A percentile compares a stretch with the other conserved stretches of the same genome.
Conservation (phyloP, 1,140 invertebrate species). For the Cyclina sinensis region DNA sequence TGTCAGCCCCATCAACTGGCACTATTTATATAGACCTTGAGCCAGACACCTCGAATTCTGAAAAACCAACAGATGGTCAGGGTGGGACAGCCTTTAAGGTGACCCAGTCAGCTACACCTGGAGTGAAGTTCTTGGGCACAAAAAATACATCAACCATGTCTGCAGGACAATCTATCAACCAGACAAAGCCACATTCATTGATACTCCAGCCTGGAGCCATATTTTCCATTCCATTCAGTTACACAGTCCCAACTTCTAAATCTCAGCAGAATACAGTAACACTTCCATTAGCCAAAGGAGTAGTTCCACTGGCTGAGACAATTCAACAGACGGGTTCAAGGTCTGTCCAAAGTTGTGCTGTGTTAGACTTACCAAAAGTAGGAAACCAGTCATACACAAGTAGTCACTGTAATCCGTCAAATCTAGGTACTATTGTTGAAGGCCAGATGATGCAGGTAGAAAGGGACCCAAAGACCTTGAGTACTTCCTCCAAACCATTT, state of each 20-base stretch:
- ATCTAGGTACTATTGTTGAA: background rate
- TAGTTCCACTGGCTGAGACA: background rate
- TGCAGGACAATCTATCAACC: background rate
- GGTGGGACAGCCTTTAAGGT: slow-evolving; percentile 24
- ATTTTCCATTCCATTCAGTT: slow-evolving; percentile 76
- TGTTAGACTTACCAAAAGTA: background rate
- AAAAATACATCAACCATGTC: background rate
- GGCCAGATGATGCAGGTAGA: background rate
- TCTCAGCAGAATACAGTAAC: background rate
- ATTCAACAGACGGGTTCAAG: background rate
- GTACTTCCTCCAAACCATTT: slow-evolving; percentile 77
- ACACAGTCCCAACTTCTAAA: slow-evolving; percentile 60
- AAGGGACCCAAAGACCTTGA: background rate
- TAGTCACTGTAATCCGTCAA: background rate
- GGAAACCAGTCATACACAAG: background rate
- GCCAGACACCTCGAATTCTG: slow-evolving; percentile 47
- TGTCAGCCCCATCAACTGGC: slow-evolving; percentile 32
- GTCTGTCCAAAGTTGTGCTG: no score
- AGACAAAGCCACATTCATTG: slow-evolving; percentile 62
- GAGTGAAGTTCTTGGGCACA: background rate
- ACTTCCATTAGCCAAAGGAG: background rate
- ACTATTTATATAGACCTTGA: slow-evolving; percentile 75
- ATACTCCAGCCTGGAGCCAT: slow-evolving; percentile 72
- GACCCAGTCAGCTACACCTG: background rate
- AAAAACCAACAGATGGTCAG: background rate